These are phyloP conservation scores for Montipora cactus DNA, from an alignment of 64 coral and sea anemone species.

Conservation along the genomic window DNA sequence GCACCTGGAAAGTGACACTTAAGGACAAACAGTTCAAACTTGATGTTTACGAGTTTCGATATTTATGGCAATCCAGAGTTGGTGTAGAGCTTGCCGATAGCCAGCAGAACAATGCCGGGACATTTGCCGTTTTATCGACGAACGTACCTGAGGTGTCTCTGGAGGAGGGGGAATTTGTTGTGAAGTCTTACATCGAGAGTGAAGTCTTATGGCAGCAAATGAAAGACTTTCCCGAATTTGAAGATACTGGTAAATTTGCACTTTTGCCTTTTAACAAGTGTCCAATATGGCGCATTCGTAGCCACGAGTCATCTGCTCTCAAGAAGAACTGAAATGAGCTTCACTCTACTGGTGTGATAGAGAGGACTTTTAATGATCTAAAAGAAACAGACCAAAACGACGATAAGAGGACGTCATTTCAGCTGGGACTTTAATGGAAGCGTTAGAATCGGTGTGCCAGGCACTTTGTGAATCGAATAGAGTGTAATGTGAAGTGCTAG, in stretches of 20 bases:
- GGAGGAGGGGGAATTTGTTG: constrained; percentile 62
- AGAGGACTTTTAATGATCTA: background rate
- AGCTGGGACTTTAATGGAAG: background rate
- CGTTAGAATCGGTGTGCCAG: background rate
- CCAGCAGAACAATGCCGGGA: background rate
- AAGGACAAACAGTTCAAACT: constrained; percentile 2
- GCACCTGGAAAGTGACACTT: background rate
- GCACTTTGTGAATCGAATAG: constrained; percentile 16
- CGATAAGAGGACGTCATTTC: constrained; percentile 25
- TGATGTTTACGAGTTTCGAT: constrained; percentile 47
- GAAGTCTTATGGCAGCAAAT: constrained; percentile 44
- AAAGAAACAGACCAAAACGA: background rate
- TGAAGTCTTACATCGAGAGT: constrained; percentile 45
- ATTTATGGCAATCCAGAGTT: constrained; percentile 1
- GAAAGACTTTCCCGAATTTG: constrained; percentile 64
- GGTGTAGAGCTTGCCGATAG: constrained; percentile 28
- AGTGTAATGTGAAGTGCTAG: too few species aligned
- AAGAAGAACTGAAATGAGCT: background rate
- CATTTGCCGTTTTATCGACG: constrained; percentile 18
- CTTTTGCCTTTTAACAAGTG: background rate
- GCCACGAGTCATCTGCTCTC: constrained; percentile 25
- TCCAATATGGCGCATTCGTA: constrained; percentile 59
- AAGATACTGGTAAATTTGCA: constrained; percentile 48
- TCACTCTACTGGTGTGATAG: constrained; percentile 26
- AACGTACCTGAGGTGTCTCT: constrained; percentile 28